Conservation (phyloP, 1,140 invertebrate genomes). For the Drosophila mayri region DNA sequence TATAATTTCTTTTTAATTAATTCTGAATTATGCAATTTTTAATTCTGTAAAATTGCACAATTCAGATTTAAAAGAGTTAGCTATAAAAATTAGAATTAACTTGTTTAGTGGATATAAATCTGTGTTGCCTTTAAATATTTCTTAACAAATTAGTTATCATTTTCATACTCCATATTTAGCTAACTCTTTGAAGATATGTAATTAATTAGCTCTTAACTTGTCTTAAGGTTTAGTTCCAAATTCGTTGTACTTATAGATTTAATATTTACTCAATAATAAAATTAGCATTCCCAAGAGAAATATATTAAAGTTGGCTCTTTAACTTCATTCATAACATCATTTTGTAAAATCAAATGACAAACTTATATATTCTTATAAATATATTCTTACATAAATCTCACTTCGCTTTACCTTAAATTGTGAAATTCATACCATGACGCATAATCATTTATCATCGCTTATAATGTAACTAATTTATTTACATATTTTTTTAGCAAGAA, state of each 20-base stretch:
- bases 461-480: neutral
- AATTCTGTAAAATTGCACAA: no score
- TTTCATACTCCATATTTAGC: no score
- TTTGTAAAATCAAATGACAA: neutral
- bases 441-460: neutral
- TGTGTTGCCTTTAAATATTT: no score
- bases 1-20: no score
- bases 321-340: neutral
- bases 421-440: slow-evolving; percentile 11
- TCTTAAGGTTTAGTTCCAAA: neutral
- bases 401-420: slow-evolving; percentile 7
- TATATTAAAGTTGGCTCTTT: neutral
- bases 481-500: slow-evolving; percentile 8
- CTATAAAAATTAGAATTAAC: no score
- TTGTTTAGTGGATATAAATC: no score
- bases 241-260: neutral
- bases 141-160: neutral
- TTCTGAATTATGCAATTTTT: no score
- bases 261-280: neutral
- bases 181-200: no score
- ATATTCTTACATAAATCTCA: neutral
- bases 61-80: no score
- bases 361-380: neutral
- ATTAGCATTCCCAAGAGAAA: neutral
- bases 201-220: no score